A percentile compares a stretch with the other conserved stretches of the same genome.
phyloP scores from a whole-genome alignment of 35 echinoderm and acorn worm species.

The Ophioderma brevispina region DNA sequence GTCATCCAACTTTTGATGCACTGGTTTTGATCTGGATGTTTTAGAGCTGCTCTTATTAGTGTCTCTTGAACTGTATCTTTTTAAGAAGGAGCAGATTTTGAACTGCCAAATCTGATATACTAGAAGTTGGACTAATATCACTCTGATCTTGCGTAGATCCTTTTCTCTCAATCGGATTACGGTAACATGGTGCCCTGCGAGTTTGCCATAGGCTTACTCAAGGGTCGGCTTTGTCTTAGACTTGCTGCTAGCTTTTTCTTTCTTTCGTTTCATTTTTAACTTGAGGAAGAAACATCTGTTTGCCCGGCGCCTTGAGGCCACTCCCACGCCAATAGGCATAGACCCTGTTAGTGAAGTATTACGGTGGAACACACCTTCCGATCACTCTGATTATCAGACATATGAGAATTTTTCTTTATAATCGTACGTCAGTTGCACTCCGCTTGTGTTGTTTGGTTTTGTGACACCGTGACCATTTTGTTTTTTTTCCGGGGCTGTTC shows the following conservation, averaged over 20 bases:
- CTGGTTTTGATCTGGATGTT: neutral
- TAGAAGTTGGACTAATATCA: slow-evolving; percentile 86
- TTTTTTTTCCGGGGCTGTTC: slow-evolving; percentile 7
- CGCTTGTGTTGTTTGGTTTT: slow-evolving; percentile 84
- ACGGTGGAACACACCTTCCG: slow-evolving; percentile 64
- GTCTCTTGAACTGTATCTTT: neutral
- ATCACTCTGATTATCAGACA: slow-evolving; percentile 53
- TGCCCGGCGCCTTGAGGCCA: slow-evolving; percentile 12
- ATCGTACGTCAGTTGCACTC: slow-evolving; percentile 13
- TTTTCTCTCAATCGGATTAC: slow-evolving; percentile 81
- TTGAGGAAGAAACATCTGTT: neutral
- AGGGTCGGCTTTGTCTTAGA: slow-evolving; percentile 45
- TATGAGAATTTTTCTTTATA: slow-evolving; percentile 36
- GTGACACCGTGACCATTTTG: slow-evolving; percentile 87
- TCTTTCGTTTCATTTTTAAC: slow-evolving; percentile 2
- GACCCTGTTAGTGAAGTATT: slow-evolving; percentile 77
- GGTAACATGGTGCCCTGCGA: slow-evolving; percentile 88
- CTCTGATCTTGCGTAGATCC: slow-evolving; percentile 58
- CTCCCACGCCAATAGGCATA: slow-evolving; percentile 43
- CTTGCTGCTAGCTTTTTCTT: slow-evolving; percentile 34
- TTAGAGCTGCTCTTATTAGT: slow-evolving; percentile 27
- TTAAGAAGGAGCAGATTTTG: slow-evolving; percentile 28
- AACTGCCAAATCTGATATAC: slow-evolving; percentile 87
- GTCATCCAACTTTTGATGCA: slow-evolving; percentile 5
- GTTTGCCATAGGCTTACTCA: slow-evolving; percentile 83